A percentile compares a stretch with the other conserved stretches of the same genome.
Evolutionary conservation across 64 coral and sea anemone species (phyloP).

Genomic region (Montipora cactus): DNA sequence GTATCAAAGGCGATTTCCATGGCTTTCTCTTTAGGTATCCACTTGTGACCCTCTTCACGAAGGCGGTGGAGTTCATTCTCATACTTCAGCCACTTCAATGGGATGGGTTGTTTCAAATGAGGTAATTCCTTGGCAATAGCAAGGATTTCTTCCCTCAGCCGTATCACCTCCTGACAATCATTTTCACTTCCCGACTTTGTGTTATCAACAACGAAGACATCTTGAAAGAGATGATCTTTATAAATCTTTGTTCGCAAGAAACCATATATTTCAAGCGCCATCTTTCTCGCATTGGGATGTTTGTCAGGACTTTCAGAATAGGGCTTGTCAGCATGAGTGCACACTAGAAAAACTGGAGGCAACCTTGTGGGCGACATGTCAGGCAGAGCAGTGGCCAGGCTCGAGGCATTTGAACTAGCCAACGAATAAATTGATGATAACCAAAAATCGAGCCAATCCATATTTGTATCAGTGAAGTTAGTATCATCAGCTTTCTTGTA

Average conservation of each 20-base stretch:
- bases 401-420: background rate
- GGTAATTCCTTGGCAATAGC: background rate
- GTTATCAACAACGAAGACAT: conserved; percentile 5
- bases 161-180: background rate
- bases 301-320: background rate
- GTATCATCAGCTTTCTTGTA: background rate
- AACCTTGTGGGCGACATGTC: too few species aligned
- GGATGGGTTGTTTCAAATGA: background rate
- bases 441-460: conserved; percentile 12
- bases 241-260: background rate
- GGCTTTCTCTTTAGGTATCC: background rate
- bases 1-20: background rate
- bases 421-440: conserved; percentile 11
- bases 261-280: background rate
- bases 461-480: background rate
- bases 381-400: too few species aligned
- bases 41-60: background rate
- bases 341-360: conserved; percentile 1
- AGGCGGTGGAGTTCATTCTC: background rate
- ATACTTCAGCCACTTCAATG: conserved; percentile 13
- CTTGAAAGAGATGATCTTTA: background rate
- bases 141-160: background rate
- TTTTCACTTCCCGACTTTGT: background rate
- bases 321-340: conserved; percentile 11
- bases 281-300: too few species aligned